Conservation (phyloP, 2,797 vertebrate species). For the Epinephelus malabaricus region DNA sequence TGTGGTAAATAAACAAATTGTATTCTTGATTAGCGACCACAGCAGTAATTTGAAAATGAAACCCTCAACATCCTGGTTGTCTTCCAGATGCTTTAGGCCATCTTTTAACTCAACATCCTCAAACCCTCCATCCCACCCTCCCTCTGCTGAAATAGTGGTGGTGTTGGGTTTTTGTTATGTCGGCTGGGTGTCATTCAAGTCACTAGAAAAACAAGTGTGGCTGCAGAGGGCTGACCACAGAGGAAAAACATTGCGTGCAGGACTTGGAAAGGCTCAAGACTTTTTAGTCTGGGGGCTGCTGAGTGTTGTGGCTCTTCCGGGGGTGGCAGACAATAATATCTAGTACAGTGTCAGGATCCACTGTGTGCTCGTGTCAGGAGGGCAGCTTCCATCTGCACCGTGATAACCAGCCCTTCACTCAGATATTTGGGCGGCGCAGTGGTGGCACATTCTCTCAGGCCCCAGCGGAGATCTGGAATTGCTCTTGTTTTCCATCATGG, state of each 20-base stretch:
- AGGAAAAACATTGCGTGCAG: constrained; percentile 60
- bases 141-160: constrained; percentile 2
- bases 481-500: constrained; percentile 66
- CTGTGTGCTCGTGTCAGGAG: constrained; percentile 60
- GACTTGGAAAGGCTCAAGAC: neutral
- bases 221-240: constrained; percentile 49
- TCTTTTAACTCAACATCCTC: constrained; percentile 57
- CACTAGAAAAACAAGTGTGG: constrained; percentile 48
- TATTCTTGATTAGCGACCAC: neutral
- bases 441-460: constrained; percentile 59
- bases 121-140: neutral
- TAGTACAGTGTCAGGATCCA: neutral
- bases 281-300: neutral
- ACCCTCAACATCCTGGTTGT: constrained; percentile 53
- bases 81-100: constrained; percentile 47
- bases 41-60: constrained; percentile 9
- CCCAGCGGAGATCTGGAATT: constrained; percentile 72
- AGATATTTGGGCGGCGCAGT: constrained; percentile 46
- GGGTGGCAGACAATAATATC: constrained; percentile 1
- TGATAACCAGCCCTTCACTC: constrained; percentile 60
- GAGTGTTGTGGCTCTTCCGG: constrained; percentile 18
- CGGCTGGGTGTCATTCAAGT: constrained; percentile 54
- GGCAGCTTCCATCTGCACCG: constrained; percentile 74
- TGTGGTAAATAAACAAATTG: constrained; percentile 23
- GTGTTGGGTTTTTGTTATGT: constrained; percentile 52